These are phyloP conservation scores for Bradysia coprophila DNA, from an alignment of 1,140 invertebrate species.

Conservation along the genomic window DNA sequence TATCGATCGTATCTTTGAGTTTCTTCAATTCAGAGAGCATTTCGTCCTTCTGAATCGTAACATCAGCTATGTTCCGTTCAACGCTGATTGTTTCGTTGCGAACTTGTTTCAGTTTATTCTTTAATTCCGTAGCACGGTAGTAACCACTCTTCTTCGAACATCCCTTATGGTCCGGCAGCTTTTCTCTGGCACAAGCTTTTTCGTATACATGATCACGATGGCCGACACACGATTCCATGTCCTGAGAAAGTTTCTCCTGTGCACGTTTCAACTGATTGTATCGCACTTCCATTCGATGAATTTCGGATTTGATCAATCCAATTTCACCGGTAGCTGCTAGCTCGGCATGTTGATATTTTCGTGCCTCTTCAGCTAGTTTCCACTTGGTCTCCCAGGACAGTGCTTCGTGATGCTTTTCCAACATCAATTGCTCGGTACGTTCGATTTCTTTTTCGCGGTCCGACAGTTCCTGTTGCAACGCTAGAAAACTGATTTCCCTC, in stretches of 20 bases:
- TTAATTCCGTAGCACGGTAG: constrained; percentile 32
- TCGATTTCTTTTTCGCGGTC: constrained; percentile 43
- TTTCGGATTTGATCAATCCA: constrained; percentile 54
- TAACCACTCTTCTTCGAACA: constrained; percentile 18
- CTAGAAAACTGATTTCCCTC: constrained; percentile 39
- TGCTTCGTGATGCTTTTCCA: constrained; percentile 41
- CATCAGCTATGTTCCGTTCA: constrained; percentile 6
- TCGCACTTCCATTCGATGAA: constrained; percentile 63
- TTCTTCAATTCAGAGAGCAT: constrained; percentile 8
- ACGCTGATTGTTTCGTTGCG: constrained; percentile 23
- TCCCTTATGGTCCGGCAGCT: constrained; percentile 15
- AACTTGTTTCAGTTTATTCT: constrained; percentile 32
- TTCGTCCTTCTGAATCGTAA: not conserved
- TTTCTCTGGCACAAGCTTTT: constrained; percentile 32
- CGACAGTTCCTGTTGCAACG: constrained; percentile 43
- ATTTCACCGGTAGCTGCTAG: constrained; percentile 38
- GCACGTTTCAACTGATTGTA: constrained; percentile 45
- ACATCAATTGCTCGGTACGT: constrained; percentile 35
- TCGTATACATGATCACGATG: constrained; percentile 46
- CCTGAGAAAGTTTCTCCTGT: constrained; percentile 52
- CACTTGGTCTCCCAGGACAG: constrained; percentile 65
- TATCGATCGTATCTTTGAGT: constrained; percentile 24
- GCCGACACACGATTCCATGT: constrained; percentile 54
- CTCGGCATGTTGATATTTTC: constrained; percentile 41
- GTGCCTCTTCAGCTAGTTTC: constrained; percentile 45